Percentiles rank a stretch among this genome's conserved stretches.
Conservation (phyloP, 2,888 invertebrate species). For the Cephus pulcher region DNA sequence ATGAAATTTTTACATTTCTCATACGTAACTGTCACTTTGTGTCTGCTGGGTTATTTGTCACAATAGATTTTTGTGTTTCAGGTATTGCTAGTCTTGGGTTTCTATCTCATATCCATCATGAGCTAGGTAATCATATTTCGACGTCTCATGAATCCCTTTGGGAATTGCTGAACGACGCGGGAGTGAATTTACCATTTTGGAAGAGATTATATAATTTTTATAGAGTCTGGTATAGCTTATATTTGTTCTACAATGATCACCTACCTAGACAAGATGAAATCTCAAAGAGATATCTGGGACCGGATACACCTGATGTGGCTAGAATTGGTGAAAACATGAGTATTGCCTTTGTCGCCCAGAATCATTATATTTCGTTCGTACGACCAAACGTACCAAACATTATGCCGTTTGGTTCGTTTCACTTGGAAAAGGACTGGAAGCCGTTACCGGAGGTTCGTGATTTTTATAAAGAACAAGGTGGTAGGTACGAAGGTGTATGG, state of each 20-base stretch:
- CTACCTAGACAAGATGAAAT: constrained; percentile 14
- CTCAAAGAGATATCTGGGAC: constrained; percentile 48
- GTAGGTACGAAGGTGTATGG: no score
- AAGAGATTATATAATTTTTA: constrained; percentile 2
- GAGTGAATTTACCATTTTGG: constrained; percentile 12
- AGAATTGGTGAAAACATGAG: constrained; percentile 49
- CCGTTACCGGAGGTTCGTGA: no score
- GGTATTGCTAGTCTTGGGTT: constrained; percentile 69
- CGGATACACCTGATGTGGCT: constrained; percentile 52
- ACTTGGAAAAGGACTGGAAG: no score
- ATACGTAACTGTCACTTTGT: no score
- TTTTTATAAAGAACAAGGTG: no score
- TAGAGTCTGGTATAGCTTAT: background rate
- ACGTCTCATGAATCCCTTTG: constrained; percentile 61
- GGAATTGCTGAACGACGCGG: background rate
- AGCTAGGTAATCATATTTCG: constrained; percentile 68
- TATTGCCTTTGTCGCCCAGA: constrained; percentile 38
- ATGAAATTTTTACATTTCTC: no score
- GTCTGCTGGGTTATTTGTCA: no score
- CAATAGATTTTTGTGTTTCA: background rate
- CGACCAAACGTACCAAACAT: constrained; percentile 34
- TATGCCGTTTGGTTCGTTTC: constrained; percentile 25
- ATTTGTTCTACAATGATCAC: background rate
- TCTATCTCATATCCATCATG: constrained; percentile 67
- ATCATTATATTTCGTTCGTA: constrained; percentile 33